Evolutionary conservation across 2,113 vertebrate genomes (phyloP).

Genomic region (Entosphenus tridentatus): DNA sequence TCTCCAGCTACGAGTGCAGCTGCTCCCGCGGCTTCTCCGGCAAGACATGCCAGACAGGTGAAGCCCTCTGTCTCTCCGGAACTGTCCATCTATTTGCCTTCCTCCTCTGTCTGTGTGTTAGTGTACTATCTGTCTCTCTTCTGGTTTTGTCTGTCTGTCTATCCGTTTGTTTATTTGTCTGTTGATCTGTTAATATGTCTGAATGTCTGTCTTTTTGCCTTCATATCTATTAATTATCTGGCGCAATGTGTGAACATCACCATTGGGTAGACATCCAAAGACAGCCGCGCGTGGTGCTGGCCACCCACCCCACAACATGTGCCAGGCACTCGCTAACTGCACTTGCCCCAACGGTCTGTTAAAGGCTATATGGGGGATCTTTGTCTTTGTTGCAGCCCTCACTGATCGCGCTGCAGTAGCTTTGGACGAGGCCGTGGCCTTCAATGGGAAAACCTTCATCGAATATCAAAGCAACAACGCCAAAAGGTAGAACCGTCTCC

Average conservation of each 20-base stretch:
- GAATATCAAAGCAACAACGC: conserved; percentile 77
- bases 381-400: background rate
- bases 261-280: too few relatives aligned
- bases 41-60: background rate
- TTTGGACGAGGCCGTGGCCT: conserved; percentile 53
- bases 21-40: background rate
- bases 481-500: conserved; percentile 48
- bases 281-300: too few relatives aligned
- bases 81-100: background rate
- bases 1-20: background rate
- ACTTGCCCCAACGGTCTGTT: too few relatives aligned
- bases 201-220: background rate
- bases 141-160: background rate
- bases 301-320: too few relatives aligned
- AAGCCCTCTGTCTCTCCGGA: conserved; percentile 9
- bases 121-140: background rate
- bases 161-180: background rate
- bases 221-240: background rate
- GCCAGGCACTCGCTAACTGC: too few relatives aligned
- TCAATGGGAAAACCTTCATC: conserved; percentile 56
- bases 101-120: background rate
- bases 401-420: conserved; percentile 23
- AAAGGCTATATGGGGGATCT: background rate
- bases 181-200: background rate
- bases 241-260: too few relatives aligned